These are phyloP conservation scores for Drosophila ambigua DNA, from an alignment of 1,140 invertebrate genomes.

Conservation along the genomic window DNA sequence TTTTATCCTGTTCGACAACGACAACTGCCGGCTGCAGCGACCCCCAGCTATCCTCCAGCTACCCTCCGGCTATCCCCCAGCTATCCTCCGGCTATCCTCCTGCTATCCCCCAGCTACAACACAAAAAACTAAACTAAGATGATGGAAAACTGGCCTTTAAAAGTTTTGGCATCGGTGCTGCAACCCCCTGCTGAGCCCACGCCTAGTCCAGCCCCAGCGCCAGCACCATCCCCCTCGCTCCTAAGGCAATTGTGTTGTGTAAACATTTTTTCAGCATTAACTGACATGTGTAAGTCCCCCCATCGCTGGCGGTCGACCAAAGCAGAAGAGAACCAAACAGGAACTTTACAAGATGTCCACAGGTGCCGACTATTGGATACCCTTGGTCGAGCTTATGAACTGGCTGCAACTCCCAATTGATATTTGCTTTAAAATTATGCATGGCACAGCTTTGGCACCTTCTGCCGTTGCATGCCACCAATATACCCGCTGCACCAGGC, in stretches of 20 bases:
- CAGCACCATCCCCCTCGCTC: not conserved
- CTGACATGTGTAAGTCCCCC: slow-evolving; percentile 76
- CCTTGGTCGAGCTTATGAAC: too few relatives aligned
- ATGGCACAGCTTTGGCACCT: too few relatives aligned
- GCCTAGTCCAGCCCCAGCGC: not conserved
- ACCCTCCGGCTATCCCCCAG: not conserved
- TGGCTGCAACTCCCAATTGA: too few relatives aligned
- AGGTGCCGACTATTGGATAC: too few relatives aligned
- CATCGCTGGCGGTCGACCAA: slow-evolving; percentile 11
- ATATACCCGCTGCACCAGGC: too few relatives aligned
- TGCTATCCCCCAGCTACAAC: not conserved
- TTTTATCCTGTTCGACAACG: slow-evolving; percentile 69
- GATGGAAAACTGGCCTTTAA: slow-evolving; percentile 52
- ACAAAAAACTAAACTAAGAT: slow-evolving; percentile 6
- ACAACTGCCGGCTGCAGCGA: slow-evolving; percentile 34
- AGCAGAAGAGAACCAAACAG: not conserved
- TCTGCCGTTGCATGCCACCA: too few relatives aligned
- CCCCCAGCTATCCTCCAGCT: not conserved
- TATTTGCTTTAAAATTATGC: too few relatives aligned
- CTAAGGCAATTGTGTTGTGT: slow-evolving; percentile 75
- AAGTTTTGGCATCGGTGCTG: slow-evolving; percentile 52
- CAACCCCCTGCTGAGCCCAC: slow-evolving; percentile 12
- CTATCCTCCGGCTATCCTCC: not conserved
- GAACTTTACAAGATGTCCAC: too few relatives aligned
- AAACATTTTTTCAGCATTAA: slow-evolving; percentile 81